Evolutionary conservation across 2,113 vertebrate genomes (phyloP).

Genomic region (Rhinolophus ferrumequinum): DNA sequence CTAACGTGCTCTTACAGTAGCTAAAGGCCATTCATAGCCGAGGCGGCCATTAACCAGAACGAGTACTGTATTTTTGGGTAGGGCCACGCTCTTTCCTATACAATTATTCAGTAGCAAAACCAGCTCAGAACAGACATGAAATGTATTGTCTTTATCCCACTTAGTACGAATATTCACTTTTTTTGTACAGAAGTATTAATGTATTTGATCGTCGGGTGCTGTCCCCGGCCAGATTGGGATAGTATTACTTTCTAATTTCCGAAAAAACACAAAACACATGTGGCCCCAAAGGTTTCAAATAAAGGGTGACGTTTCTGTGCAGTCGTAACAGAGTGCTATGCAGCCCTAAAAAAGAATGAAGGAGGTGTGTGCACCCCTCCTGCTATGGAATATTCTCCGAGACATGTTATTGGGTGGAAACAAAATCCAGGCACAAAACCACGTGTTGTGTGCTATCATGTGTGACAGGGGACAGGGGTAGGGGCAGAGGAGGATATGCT

Average conservation of each 20-base stretch:
- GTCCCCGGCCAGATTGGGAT: background rate
- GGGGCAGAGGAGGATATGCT: background rate
- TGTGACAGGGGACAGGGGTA: background rate
- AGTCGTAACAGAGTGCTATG: background rate
- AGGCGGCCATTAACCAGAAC: background rate
- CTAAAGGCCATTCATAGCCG: background rate
- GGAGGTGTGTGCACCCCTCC: background rate
- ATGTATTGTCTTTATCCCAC: background rate
- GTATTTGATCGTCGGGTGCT: background rate
- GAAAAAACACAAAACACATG: background rate
- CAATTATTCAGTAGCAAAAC: constrained; percentile 24
- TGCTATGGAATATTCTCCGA: background rate
- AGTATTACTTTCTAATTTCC: background rate
- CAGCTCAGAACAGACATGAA: constrained; percentile 5
- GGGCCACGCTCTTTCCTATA: background rate
- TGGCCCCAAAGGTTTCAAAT: background rate
- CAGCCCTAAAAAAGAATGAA: background rate
- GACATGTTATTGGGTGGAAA: background rate
- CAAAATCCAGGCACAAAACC: background rate
- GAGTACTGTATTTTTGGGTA: background rate
- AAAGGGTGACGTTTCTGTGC: background rate
- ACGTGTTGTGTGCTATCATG: too few relatives aligned
- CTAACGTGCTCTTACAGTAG: background rate
- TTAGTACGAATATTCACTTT: background rate
- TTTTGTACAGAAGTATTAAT: background rate